A percentile compares a stretch with the other conserved stretches of the same genome.
Evolutionary conservation across 2,888 invertebrate genomes (phyloP).

Genomic region (Sarcophaga carnaria): DNA sequence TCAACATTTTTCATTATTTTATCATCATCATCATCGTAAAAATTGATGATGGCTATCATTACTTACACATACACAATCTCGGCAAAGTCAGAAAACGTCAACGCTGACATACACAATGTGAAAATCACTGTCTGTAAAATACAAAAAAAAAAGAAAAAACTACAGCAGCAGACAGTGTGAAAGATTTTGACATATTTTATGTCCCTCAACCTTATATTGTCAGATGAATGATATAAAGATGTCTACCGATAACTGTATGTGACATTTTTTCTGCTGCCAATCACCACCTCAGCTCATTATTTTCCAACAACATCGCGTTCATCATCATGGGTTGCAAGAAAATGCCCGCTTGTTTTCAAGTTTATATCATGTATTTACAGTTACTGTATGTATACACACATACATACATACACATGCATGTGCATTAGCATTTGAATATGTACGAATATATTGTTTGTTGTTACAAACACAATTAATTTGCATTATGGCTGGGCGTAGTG

Average conservation of each 20-base stretch:
- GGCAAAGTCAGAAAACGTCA: slow-evolving; percentile 5
- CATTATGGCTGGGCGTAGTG: too few relatives aligned
- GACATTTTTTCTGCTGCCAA: neutral
- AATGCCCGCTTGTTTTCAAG: neutral
- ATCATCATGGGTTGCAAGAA: neutral
- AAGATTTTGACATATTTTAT: slow-evolving; percentile 54
- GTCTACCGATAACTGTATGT: slow-evolving; percentile 3
- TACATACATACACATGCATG: too few relatives aligned
- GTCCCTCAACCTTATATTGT: slow-evolving; percentile 35
- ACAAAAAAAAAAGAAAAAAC: neutral
- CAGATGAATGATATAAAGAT: slow-evolving; percentile 28
- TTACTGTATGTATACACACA: too few relatives aligned
- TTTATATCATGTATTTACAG: too few relatives aligned
- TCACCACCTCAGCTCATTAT: neutral
- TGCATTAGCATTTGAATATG: too few relatives aligned
- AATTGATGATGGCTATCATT: slow-evolving; percentile 56
- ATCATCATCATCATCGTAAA: slow-evolving; percentile 47
- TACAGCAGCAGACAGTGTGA: slow-evolving; percentile 22
- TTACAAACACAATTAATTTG: neutral
- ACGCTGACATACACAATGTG: neutral
- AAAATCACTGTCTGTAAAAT: neutral
- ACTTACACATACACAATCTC: slow-evolving; percentile 33
- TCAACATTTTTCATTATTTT: neutral
- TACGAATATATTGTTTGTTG: too few relatives aligned
- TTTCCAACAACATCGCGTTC: neutral